Conservation (phyloP, 2,113 vertebrate genomes). For the Thalassarche chlororhynchos region DNA sequence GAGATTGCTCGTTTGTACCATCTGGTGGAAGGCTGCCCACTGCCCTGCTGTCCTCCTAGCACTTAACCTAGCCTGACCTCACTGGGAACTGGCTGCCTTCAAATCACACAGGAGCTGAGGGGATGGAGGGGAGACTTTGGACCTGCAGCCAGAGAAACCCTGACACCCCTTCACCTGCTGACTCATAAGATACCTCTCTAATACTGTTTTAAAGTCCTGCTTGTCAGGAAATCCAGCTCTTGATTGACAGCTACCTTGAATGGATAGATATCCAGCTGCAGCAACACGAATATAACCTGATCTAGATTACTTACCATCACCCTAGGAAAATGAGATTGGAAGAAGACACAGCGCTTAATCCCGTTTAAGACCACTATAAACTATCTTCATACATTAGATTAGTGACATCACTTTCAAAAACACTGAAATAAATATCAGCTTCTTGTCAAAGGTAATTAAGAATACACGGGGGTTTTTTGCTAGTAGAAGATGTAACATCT, state of each 20-base stretch:
- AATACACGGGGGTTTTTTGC: rapidly evolving
- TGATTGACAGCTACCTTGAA: neutral
- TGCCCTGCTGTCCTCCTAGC: neutral
- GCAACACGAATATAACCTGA: rapidly evolving
- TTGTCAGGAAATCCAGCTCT: neutral
- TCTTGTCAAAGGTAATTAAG: neutral
- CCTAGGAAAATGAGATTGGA: neutral
- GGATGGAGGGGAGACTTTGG: too few relatives aligned
- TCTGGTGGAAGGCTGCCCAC: neutral
- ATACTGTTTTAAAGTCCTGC: neutral
- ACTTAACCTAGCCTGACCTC: neutral
- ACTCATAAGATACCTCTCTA: neutral
- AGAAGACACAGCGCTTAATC: rapidly evolving
- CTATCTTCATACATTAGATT: neutral
- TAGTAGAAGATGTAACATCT: neutral
- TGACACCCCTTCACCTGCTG: neutral
- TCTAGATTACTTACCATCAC: neutral
- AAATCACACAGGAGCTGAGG: neutral
- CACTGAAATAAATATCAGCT: neutral
- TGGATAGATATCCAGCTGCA: neutral
- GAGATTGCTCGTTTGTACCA: neutral
- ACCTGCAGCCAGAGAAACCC: neutral
- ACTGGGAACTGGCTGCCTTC: neutral
- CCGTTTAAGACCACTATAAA: neutral
- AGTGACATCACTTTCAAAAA: neutral